phyloP scores from a whole-genome alignment of 2,797 vertebrate species.

The Pipistrellus pygmaeus region DNA sequence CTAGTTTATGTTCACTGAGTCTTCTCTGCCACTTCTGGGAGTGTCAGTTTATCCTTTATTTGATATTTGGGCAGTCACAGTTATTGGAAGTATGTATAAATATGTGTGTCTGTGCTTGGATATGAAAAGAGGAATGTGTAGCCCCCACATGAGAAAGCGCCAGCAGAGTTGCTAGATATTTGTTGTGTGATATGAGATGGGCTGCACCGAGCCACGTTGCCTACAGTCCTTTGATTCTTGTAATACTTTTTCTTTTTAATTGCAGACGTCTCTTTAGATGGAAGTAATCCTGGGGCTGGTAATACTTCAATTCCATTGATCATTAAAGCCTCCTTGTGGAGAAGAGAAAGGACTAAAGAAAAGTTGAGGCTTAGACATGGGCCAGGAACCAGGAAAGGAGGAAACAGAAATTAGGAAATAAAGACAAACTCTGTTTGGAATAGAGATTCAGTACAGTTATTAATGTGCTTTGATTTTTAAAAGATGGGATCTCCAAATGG shows the following conservation, averaged over 20 bases:
- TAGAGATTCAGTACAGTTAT: neutral
- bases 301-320: neutral
- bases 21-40: neutral
- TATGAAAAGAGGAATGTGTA: neutral
- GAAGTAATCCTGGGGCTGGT: neutral
- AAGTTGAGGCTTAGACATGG: neutral
- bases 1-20: constrained; percentile 27
- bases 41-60: constrained; percentile 14
- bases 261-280: neutral
- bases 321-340: neutral
- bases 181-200: neutral
- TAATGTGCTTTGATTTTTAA: neutral
- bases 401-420: neutral
- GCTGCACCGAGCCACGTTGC: neutral
- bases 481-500: neutral
- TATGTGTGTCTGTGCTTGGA: neutral
- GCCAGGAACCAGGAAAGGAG: neutral
- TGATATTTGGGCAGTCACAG: neutral
- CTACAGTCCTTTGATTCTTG: neutral
- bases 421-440: neutral
- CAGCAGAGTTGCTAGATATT: neutral
- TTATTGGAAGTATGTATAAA: constrained; percentile 24
- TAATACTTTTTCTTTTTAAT: neutral
- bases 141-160: neutral
- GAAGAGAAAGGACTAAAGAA: neutral